These are phyloP conservation scores for Datnioides undecimradiatus DNA, from an alignment of 2,113 vertebrate species.

Conservation along the genomic window DNA sequence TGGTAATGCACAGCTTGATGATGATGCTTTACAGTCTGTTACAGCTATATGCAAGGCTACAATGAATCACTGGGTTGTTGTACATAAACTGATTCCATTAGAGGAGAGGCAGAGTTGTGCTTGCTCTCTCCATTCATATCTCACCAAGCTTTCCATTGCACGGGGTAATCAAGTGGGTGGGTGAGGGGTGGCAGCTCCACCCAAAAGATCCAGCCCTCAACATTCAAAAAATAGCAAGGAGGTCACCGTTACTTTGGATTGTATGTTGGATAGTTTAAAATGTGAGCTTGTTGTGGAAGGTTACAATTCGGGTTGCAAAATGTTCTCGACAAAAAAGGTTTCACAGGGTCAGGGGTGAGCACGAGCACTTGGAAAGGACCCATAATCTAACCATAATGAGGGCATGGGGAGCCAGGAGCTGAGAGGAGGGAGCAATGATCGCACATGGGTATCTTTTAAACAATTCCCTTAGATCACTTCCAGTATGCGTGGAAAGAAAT, in stretches of 20 bases:
- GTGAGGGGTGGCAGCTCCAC: constrained; percentile 29
- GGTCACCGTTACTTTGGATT: neutral
- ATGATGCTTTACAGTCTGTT: constrained; percentile 5
- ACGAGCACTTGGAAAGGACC: neutral
- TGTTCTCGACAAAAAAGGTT: neutral
- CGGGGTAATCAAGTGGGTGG: neutral
- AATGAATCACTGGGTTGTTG: neutral
- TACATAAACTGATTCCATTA: neutral
- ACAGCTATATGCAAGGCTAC: neutral
- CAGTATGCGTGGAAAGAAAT: neutral
- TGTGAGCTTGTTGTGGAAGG: neutral
- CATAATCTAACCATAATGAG: neutral
- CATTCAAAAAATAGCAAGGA: neutral
- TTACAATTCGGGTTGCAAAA: neutral
- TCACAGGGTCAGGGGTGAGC: neutral
- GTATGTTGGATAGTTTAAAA: neutral
- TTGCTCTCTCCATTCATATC: constrained; percentile 10
- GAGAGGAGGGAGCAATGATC: neutral
- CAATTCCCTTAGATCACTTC: neutral
- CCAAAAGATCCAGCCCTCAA: neutral
- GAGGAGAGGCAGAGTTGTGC: neutral
- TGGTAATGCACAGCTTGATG: constrained; percentile 2
- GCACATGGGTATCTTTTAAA: neutral
- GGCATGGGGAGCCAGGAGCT: neutral
- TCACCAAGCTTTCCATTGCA: neutral